A percentile compares a stretch with the other conserved stretches of the same genome.
Conservation (phyloP, 2,888 invertebrate species). For the Drosophila anceps region DNA sequence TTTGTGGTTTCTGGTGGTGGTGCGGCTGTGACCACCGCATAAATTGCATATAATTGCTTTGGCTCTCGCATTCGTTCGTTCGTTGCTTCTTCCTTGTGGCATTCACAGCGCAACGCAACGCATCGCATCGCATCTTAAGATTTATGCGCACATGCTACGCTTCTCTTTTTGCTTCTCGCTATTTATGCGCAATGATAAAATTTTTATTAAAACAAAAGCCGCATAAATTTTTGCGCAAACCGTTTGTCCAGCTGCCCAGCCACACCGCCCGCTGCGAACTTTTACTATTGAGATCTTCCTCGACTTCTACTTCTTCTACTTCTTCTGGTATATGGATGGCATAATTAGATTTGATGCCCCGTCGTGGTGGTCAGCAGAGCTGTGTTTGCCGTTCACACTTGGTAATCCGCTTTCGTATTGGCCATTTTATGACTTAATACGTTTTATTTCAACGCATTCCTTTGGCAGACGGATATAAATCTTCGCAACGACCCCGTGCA, state of each 20-base stretch:
- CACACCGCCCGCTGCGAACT: constrained; percentile 42
- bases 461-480: constrained; percentile 61
- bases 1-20: constrained; percentile 13
- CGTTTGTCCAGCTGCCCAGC: constrained; percentile 40
- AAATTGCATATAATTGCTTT: constrained; percentile 84
- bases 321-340: constrained; percentile 69
- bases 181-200: constrained; percentile 79
- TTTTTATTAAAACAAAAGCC: constrained; percentile 80
- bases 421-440: constrained; percentile 78
- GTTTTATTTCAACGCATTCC: constrained; percentile 79
- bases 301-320: constrained; percentile 3
- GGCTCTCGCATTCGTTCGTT: constrained; percentile 38
- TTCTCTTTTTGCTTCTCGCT: constrained; percentile 51
- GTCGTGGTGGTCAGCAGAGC: constrained; percentile 48
- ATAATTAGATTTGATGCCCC: constrained; percentile 78
- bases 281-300: constrained; percentile 32
- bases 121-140: constrained; percentile 48
- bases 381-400: constrained; percentile 67
- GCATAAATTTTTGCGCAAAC: constrained; percentile 64
- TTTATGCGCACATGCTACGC: constrained; percentile 75
- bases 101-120: constrained; percentile 8
- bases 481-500: constrained; percentile 63
- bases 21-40: constrained; percentile 63
- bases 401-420: constrained; percentile 75
- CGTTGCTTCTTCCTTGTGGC: constrained; percentile 15